Conservation (phyloP, 1,140 invertebrate genomes). For the Lanistes nyassanus region DNA sequence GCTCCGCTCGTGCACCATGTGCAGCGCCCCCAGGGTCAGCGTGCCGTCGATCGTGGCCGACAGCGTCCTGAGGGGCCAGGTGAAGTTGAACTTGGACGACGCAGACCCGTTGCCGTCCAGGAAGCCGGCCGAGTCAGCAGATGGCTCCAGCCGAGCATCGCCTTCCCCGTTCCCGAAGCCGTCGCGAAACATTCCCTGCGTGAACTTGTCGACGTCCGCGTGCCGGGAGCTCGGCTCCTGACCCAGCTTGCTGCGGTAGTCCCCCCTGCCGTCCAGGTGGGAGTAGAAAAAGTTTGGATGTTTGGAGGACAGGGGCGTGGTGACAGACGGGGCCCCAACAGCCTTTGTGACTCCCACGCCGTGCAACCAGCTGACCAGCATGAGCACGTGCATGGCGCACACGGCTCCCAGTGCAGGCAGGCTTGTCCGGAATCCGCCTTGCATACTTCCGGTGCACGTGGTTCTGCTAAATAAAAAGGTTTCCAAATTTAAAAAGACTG, state of each 20-base stretch:
- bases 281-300: no score
- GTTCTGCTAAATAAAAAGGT: no score
- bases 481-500: no score
- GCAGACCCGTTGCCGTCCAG: conserved; percentile 24
- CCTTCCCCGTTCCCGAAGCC: neutral
- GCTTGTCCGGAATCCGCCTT: no score
- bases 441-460: no score
- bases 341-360: no score
- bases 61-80: conserved; percentile 84
- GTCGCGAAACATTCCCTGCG: neutral
- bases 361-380: no score
- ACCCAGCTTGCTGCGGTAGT: neutral
- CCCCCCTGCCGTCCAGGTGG: neutral
- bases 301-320: no score
- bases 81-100: conserved; percentile 51
- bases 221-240: neutral
- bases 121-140: neutral
- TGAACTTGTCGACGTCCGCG: neutral
- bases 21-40: conserved; percentile 82
- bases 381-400: no score
- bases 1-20: conserved; percentile 93
- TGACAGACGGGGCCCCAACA: no score
- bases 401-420: no score
- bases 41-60: conserved; percentile 88
- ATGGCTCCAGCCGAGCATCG: neutral